Evolutionary conservation across 2,888 invertebrate species (phyloP), one percentile per base, ranked within the genome.

Genomic region (Ormyrus labotus): DNA sequence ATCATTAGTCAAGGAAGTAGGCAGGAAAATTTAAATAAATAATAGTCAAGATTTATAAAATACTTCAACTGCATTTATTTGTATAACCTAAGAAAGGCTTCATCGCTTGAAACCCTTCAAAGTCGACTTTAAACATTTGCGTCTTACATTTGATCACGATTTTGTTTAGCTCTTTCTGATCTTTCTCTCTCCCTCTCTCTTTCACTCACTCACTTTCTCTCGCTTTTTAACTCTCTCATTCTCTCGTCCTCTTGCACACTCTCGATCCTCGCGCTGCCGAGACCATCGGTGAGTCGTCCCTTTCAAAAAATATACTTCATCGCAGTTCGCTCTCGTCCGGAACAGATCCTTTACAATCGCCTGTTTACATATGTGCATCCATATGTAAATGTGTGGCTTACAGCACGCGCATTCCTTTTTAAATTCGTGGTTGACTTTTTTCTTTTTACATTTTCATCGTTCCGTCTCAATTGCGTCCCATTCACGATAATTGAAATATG

Each of bases 21-120:
- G 48, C 10, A 47, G 60, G 53, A 19, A 58, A 50, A 13, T 64
- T 11, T 19, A 53, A 78, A 68, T 63, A 69, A 77, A 71, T 55
- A 70, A 68, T 65, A 65, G 6, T 50, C 51, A 11, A 55, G 5
- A 57, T 86, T 84, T 88, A 86, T 87, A 88, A 88, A 89, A 89
- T 89, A 89, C 85, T 85, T 86, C 84, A 86, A 87, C 86, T 87
- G 85, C 84, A 82, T 85, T 88, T 88, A 87, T 88, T 87, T 88
- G 74, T 83, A 74, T 83, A 81, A 77, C 48, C 81, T 83, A 81
- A 74, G 69, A 71, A 83, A 77, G 71, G 61, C 67, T 61, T 73
- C 77, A 50, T 5, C 79, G 77, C 50, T 76, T 63, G 69, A 68
- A 71, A 64, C 76, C 47, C 73, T 68, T 70, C 73, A 53, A 80